Base-by-base conservation (phyloP, 2,888 invertebrate genomes). In the Ennomos erosarius region DNA sequence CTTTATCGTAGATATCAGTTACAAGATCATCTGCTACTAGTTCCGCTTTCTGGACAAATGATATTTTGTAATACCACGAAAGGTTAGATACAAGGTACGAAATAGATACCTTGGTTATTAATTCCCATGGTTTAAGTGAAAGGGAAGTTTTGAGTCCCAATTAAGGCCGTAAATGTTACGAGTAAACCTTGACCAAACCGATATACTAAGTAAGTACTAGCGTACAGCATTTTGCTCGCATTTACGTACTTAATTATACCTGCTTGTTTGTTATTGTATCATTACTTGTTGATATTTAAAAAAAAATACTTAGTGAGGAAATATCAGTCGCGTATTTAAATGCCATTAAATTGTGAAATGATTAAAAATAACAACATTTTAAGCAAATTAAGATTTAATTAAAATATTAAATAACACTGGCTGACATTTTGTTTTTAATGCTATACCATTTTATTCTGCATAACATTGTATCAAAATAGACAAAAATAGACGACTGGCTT, bases 101-200 rank as follows among this genome's bases (percentile, higher is more conserved):
- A 58, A 35, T 54, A 54, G 43, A n/a, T 47, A 52, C 16, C 36
- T 42, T 38, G 12, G 37, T 33, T 38, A 55, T 33, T 59, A 16
- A 50, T 45, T 51, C 50, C 46, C 50, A 55, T 55, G 45, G n/a
- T 13, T 42, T 38, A 61, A 62, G 64, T 65, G 68, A 68, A 68
- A 68, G 65, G 68, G 53, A 39, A 34, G 9, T 47, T 46, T 56
- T 45, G 45, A 51, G 35, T 45, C 57, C 45, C 39, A 45, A 59
- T 65, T 59, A 62, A 64, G 45, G 59, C 53, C 45, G 48, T 73
- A 70, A 79, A 76, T 73, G 71, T 52, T 72, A 72, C 69, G 65
- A 62, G 73, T 61, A 66, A 66, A 66, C 77, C 78, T 77, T 79
- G 78, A 71, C 70, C 68, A 56, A 51, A n/a, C 45, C 50, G 11